phyloP scores from a whole-genome alignment of 23 tunicate species.

The Trididemnum clinides region DNA sequence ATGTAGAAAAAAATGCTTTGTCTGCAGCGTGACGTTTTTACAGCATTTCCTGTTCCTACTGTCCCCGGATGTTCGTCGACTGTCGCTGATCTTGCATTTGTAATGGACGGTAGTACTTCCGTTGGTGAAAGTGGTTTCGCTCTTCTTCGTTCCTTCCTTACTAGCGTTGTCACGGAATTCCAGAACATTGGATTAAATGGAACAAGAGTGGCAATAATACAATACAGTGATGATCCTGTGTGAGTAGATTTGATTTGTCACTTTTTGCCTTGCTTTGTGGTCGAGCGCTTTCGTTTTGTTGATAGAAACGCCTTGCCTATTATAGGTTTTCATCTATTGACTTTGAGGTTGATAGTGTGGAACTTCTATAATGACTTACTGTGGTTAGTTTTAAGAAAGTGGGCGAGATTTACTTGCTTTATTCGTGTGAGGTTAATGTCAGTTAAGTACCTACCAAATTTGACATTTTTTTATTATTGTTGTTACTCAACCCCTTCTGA shows the following conservation, averaged over 20 bases:
- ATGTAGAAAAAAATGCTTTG: neutral
- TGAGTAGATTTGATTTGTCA: neutral
- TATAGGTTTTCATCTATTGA: too few relatives aligned
- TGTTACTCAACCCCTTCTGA: too few relatives aligned
- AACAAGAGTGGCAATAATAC: conserved; percentile 61
- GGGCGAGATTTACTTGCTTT: too few relatives aligned
- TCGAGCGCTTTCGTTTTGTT: neutral
- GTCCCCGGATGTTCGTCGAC: conserved; percentile 36
- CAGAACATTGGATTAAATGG: conserved; percentile 62
- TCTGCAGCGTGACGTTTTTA: neutral
- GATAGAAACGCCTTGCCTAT: too few relatives aligned
- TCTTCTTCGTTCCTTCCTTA: conserved; percentile 54
- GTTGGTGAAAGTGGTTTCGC: conserved; percentile 70
- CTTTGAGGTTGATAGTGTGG: too few relatives aligned
- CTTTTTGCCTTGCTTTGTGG: too few relatives aligned
- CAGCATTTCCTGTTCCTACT: neutral
- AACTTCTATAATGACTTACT: too few relatives aligned
- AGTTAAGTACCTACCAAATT: too few relatives aligned
- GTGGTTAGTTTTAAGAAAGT: too few relatives aligned
- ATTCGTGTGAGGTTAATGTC: too few relatives aligned
- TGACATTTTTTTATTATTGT: too few relatives aligned
- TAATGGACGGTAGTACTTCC: conserved; percentile 81
- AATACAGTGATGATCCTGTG: conserved; percentile 76
- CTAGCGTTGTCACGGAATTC: conserved; percentile 49
- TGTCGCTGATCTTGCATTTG: conserved; percentile 62